Evolutionary conservation across 2,113 vertebrate species (phyloP).

Genomic region (Equus quagga): DNA sequence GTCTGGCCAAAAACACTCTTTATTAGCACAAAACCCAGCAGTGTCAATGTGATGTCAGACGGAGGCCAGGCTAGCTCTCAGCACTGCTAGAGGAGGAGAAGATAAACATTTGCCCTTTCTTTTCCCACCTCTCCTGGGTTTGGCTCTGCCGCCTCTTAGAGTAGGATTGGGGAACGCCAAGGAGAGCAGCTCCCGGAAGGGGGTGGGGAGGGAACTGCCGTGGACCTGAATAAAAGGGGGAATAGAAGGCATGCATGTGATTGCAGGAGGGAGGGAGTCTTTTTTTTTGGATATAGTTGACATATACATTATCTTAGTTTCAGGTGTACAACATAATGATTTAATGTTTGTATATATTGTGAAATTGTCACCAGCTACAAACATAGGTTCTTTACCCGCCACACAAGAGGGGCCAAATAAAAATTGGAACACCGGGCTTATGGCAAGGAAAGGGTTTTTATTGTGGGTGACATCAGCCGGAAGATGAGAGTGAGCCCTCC

Average conservation of each 20-base stretch:
- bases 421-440: no score
- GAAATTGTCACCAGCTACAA: no score
- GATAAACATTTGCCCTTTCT: not conserved
- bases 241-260: fast-evolving
- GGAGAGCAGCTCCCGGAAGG: fast-evolving
- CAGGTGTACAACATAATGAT: no score
- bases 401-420: no score
- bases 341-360: no score
- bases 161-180: not conserved
- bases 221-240: not conserved
- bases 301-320: no score
- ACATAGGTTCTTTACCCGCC: no score
- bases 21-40: not conserved
- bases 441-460: no score
- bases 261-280: not conserved
- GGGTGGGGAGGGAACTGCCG: fast-evolving
- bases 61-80: not conserved
- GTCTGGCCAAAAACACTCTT: not conserved
- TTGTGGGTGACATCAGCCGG: no score
- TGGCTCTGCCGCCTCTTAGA: not conserved
- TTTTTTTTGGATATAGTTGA: no score
- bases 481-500: no score
- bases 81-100: not conserved
- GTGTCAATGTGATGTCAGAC: not conserved
- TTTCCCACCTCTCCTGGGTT: no score